phyloP scores from a whole-genome alignment of 2,888 invertebrate genomes.

The Xylota segnis region DNA sequence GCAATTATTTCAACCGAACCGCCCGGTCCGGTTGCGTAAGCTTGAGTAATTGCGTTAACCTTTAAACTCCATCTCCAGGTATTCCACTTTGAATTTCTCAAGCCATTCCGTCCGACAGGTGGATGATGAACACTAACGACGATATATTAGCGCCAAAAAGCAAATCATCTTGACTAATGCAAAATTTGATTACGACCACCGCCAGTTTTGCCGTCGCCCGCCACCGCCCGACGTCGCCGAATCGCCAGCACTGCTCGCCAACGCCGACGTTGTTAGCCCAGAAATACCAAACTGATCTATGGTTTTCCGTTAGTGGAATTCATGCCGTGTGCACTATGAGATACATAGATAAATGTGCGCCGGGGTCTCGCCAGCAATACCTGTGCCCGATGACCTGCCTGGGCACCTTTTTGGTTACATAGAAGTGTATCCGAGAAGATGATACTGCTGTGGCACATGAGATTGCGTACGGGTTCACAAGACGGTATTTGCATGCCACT shows the following conservation, averaged over 20 bases:
- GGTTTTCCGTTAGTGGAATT: slow-evolving; percentile 75
- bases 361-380: slow-evolving; percentile 48
- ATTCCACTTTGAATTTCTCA: slow-evolving; percentile 70
- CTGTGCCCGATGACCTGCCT: slow-evolving; percentile 64
- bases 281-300: slow-evolving; percentile 75
- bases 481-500: slow-evolving; percentile 74
- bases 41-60: slow-evolving; percentile 74
- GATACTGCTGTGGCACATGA: slow-evolving; percentile 68
- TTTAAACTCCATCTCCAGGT: slow-evolving; percentile 61
- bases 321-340: slow-evolving; percentile 74
- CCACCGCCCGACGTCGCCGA: too few relatives aligned
- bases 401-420: slow-evolving; percentile 71
- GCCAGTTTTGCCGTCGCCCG: slow-evolving; percentile 33
- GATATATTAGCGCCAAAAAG: slow-evolving; percentile 77
- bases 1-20: slow-evolving; percentile 45
- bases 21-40: slow-evolving; percentile 64
- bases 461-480: slow-evolving; percentile 74
- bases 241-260: neutral
- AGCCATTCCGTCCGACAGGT: slow-evolving; percentile 72
- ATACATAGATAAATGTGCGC: slow-evolving; percentile 72
- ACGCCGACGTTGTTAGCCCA: slow-evolving; percentile 56
- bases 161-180: slow-evolving; percentile 77
- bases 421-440: slow-evolving; percentile 56
- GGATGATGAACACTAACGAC: slow-evolving; percentile 76
- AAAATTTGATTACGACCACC: slow-evolving; percentile 77